These are phyloP conservation scores for Leptinotarsa rubiginosa DNA, from an alignment of 2,888 invertebrate species.

Conservation along the genomic window DNA sequence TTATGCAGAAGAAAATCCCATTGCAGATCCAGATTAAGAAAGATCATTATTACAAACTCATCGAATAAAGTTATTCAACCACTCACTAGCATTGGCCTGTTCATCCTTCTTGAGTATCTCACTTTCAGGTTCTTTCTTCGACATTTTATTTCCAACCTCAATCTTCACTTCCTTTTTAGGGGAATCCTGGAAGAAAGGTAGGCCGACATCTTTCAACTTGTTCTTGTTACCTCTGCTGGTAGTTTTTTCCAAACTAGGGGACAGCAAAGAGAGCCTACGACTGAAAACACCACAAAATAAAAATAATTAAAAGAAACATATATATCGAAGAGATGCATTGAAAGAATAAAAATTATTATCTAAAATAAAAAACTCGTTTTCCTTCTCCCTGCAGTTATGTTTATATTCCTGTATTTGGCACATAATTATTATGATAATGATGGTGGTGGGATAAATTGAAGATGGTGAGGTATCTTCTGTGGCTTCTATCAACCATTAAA, in stretches of 20 bases:
- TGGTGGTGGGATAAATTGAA: too few species aligned
- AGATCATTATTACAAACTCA: too few species aligned
- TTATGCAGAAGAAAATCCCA: too few species aligned
- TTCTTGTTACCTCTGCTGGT: conserved; percentile 34
- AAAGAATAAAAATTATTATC: too few species aligned
- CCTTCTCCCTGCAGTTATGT: too few species aligned
- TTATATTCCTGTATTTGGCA: neutral
- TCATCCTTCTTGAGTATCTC: conserved; percentile 24
- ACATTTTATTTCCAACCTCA: conserved; percentile 2
- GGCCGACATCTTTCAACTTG: conserved; percentile 35
- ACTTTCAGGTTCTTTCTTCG: conserved; percentile 4
- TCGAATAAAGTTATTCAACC: too few species aligned
- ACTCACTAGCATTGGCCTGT: conserved; percentile 13
- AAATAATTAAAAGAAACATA: neutral
- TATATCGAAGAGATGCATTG: neutral
- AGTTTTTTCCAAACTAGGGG: conserved; percentile 35
- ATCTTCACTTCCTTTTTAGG: conserved; percentile 23
- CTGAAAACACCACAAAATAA: conserved; percentile 30
- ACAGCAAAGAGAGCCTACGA: conserved; percentile 42
- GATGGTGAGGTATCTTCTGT: too few species aligned
- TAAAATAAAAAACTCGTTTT: too few species aligned
- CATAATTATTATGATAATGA: too few species aligned
- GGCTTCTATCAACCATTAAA: too few species aligned
- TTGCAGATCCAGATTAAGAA: too few species aligned
- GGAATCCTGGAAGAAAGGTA: conserved; percentile 39